phyloP scores from a whole-genome alignment of 2,113 vertebrate genomes.

The Pyrgilauda ruficollis region DNA sequence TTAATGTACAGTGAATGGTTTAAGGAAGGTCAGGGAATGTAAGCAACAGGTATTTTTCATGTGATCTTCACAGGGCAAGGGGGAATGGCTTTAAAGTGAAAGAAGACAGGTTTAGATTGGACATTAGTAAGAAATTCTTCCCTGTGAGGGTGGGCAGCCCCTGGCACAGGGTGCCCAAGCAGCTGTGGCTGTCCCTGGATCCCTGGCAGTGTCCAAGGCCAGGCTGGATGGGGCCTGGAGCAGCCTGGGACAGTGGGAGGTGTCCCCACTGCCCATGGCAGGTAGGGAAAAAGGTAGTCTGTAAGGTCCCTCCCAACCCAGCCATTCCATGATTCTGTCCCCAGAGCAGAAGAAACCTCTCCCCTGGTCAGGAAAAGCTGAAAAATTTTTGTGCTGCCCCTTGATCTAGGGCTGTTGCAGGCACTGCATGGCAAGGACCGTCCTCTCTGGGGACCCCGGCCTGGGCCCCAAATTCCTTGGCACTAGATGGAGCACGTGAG shows the following conservation, averaged over 20 bases:
- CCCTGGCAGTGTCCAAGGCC: background rate
- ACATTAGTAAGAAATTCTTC: background rate
- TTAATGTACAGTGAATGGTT: background rate
- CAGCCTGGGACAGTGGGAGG: accelerated
- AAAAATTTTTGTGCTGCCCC: background rate
- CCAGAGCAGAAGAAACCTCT: background rate
- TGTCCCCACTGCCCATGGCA: background rate
- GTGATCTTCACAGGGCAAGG: no score
- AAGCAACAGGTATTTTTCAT: background rate
- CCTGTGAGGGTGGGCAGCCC: accelerated
- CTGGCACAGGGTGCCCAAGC: background rate
- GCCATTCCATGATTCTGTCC: no score
- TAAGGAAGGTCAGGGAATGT: background rate
- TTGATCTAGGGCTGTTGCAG: accelerated
- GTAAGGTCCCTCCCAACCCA: background rate
- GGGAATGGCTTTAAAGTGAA: background rate
- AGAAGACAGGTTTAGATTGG: background rate
- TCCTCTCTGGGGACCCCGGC: background rate
- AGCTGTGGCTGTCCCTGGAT: background rate
- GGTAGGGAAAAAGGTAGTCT: accelerated
- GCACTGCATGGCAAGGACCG: accelerated
- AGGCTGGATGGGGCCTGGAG: background rate
- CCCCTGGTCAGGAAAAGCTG: background rate
- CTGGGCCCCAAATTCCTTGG: background rate
- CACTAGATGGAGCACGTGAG: constrained; percentile 29